Evolutionary conservation across 2,797 vertebrate genomes (phyloP).

Genomic region (Melanotaenia boesemani): DNA sequence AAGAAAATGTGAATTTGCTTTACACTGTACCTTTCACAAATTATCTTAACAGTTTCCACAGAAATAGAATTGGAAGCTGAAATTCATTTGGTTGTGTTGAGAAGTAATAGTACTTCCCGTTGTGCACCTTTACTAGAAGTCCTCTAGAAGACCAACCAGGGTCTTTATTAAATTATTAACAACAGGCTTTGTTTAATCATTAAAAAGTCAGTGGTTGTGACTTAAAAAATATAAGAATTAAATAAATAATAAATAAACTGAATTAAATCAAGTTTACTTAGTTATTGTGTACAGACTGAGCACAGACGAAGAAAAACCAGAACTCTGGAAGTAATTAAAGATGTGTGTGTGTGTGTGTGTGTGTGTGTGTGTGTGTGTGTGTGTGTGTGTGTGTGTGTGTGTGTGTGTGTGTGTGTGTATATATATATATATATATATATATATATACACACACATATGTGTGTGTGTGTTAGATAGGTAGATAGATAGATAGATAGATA

Average conservation of each 20-base stretch:
- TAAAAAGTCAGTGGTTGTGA: neutral
- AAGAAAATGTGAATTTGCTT: no score
- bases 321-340: neutral
- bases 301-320: neutral
- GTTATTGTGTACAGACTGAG: neutral
- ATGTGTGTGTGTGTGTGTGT: no score
- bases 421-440: no score
- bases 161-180: neutral
- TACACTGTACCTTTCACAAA: neutral
- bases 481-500: no score
- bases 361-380: no score
- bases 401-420: no score
- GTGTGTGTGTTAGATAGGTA: no score
- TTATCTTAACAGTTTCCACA: neutral
- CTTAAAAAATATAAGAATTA: neutral
- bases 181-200: neutral
- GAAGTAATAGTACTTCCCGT: neutral
- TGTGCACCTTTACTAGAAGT: neutral
- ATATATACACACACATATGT: no score
- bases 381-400: no score
- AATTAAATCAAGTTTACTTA: neutral
- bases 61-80: neutral
- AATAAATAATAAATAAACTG: neutral
- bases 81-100: conserved; percentile 4
- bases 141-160: neutral